A percentile compares a stretch with the other conserved stretches of the same genome.
phyloP scores from a whole-genome alignment of 2,888 invertebrate species.

The Dasysyrphus albostriatus region DNA sequence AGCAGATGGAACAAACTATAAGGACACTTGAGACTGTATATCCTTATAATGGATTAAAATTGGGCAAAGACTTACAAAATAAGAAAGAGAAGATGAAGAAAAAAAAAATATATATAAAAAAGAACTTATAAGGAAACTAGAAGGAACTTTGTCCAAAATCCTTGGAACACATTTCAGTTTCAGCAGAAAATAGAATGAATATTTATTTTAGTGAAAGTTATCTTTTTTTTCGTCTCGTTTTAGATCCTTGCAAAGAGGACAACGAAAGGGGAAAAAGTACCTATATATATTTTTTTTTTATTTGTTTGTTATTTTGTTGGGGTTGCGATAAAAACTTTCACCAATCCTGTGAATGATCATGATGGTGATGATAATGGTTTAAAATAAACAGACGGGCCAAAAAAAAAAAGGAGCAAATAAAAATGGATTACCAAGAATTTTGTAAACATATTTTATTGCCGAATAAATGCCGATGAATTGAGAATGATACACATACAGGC shows the following conservation, averaged over 20 bases:
- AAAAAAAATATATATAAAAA: not conserved
- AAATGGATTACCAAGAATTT: conserved; percentile 51
- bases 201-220: conserved; percentile 72
- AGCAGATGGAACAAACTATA: conserved; percentile 41
- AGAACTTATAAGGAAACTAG: conserved; percentile 13
- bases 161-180: conserved; percentile 60
- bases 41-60: conserved; percentile 74
- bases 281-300: no score
- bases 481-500: conserved; percentile 36
- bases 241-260: conserved; percentile 2
- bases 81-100: not conserved
- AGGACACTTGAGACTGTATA: conserved; percentile 47
- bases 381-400: conserved; percentile 1
- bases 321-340: conserved; percentile 64
- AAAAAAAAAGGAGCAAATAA: not conserved
- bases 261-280: not conserved
- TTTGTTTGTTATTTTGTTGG: not conserved
- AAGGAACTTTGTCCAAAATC: conserved; percentile 61
- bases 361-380: conserved; percentile 64
- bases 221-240: not conserved
- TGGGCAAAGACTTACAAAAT: conserved; percentile 46
- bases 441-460: conserved; percentile 70
- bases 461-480: conserved; percentile 64
- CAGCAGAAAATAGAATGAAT: conserved; percentile 59
- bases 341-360: conserved; percentile 47